Evolutionary conservation across 2,797 vertebrate species (phyloP).

Genomic region (Apogon talboti): DNA sequence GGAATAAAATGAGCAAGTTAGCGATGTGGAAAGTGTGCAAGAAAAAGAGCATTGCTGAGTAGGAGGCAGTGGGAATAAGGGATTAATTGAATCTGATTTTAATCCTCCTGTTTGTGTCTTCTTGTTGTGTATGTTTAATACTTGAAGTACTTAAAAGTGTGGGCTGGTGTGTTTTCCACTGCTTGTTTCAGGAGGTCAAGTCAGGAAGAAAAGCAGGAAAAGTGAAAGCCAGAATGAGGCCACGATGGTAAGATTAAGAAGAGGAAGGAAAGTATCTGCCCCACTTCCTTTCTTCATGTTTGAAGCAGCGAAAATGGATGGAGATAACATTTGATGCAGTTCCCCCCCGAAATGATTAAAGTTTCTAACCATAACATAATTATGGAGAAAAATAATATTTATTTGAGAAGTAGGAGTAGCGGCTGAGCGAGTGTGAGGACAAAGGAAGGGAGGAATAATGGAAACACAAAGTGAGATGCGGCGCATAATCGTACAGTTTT

Average conservation of each 20-base stretch:
- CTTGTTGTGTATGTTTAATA: constrained; percentile 38
- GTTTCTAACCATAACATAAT: constrained; percentile 58
- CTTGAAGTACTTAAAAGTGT: constrained; percentile 23
- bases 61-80: constrained; percentile 66
- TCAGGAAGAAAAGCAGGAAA: constrained; percentile 38
- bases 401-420: constrained; percentile 18
- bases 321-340: constrained; percentile 50
- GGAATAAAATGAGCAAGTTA: constrained; percentile 72
- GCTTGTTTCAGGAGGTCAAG: constrained; percentile 43
- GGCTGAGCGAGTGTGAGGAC: constrained; percentile 9
- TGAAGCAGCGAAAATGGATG: constrained; percentile 34
- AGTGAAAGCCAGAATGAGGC: constrained; percentile 17
- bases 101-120: constrained; percentile 64
- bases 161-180: constrained; percentile 15
- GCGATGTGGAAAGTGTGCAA: constrained; percentile 72
- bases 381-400: constrained; percentile 46
- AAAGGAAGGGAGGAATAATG: constrained; percentile 1
- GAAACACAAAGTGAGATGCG: constrained; percentile 11
- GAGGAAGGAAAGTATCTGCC: constrained; percentile 44
- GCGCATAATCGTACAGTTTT: constrained; percentile 28
- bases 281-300: constrained; percentile 25
- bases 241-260: constrained; percentile 23
- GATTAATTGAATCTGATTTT: constrained; percentile 77
- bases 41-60: constrained; percentile 60
- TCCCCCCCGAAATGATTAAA: constrained; percentile 43